phyloP scores from a whole-genome alignment of 2,797 vertebrate species.

The Philypnodon macrostomus region DNA sequence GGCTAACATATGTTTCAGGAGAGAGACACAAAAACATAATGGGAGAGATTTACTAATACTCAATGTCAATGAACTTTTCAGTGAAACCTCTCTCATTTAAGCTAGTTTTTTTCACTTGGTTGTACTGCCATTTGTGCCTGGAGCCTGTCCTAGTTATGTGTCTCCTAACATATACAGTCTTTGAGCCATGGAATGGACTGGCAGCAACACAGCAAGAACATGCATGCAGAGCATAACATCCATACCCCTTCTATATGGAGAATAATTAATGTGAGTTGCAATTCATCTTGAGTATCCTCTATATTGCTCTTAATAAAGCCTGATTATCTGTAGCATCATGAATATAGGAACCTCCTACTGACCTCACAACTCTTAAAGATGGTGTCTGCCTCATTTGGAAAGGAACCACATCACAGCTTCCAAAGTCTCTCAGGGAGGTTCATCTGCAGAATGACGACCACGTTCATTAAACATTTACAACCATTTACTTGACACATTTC shows the following conservation, averaged over 20 bases:
- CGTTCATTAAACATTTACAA: conserved; percentile 47
- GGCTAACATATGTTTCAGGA: conserved; percentile 47
- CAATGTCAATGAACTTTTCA: too few relatives aligned
- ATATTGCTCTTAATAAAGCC: conserved; percentile 51
- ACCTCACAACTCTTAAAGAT: conserved; percentile 18
- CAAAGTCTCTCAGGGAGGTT: conserved; percentile 28
- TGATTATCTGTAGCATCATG: conserved; percentile 29
- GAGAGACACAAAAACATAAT: conserved; percentile 12
- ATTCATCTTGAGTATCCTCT: conserved; percentile 37
- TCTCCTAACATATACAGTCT: not conserved
- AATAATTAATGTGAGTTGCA: conserved; percentile 36
- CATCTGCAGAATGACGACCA: conserved; percentile 40
- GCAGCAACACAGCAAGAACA: too few relatives aligned
- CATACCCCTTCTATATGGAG: conserved; percentile 35
- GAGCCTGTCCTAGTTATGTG: too few relatives aligned
- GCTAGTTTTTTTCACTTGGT: too few relatives aligned
- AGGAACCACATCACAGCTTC: conserved; percentile 39
- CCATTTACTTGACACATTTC: conserved; percentile 20
- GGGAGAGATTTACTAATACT: too few relatives aligned
- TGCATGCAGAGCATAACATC: too few relatives aligned
- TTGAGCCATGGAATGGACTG: too few relatives aligned
- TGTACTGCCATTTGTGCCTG: too few relatives aligned
- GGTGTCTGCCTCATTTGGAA: conserved; percentile 21
- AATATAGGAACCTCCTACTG: conserved; percentile 16
- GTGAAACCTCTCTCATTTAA: not conserved